A percentile compares a stretch with the other conserved stretches of the same genome.
These are phyloP conservation scores for Carapus acus DNA, from an alignment of 2,797 vertebrate species.

Conservation along the genomic window DNA sequence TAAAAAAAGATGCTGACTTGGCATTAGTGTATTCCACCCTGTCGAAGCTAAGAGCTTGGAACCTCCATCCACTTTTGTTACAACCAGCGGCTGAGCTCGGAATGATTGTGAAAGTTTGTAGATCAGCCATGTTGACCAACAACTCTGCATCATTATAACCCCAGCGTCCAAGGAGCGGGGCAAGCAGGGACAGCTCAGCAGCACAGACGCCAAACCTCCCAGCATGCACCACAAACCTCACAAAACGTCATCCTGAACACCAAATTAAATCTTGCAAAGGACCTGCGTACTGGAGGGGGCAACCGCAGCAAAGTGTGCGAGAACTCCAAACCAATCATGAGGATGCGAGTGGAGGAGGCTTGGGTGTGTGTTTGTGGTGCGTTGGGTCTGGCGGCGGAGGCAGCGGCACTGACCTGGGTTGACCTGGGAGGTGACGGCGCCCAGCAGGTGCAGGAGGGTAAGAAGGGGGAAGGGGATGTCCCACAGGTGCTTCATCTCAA, in stretches of 20 bases:
- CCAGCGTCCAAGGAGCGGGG: too few relatives aligned
- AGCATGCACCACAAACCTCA: constrained; percentile 35
- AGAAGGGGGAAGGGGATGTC: constrained; percentile 63
- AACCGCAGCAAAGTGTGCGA: not conserved
- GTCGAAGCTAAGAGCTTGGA: too few relatives aligned
- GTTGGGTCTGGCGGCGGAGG: too few relatives aligned
- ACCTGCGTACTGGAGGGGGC: constrained; percentile 8
- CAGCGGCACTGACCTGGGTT: constrained; percentile 69
- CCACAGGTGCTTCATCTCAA: constrained; percentile 70
- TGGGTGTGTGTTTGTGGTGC: not conserved
- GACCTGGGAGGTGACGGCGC: constrained; percentile 68
- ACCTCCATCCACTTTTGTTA: too few relatives aligned
- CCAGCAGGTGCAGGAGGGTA: constrained; percentile 63
- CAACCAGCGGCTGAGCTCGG: too few relatives aligned
- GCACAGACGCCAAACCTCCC: constrained; percentile 39
- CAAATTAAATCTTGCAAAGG: constrained; percentile 21
- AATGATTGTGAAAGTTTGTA: too few relatives aligned
- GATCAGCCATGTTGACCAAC: too few relatives aligned
- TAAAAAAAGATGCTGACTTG: constrained; percentile 52
- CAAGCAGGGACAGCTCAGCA: constrained; percentile 44
- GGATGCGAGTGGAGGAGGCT: not conserved
- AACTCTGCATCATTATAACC: too few relatives aligned
- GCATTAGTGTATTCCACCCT: constrained; percentile 60
- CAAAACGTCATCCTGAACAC: constrained; percentile 33
- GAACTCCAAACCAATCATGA: constrained; percentile 3